phyloP scores from a whole-genome alignment of 2,888 invertebrate species.

The Tholera decimalis region DNA sequence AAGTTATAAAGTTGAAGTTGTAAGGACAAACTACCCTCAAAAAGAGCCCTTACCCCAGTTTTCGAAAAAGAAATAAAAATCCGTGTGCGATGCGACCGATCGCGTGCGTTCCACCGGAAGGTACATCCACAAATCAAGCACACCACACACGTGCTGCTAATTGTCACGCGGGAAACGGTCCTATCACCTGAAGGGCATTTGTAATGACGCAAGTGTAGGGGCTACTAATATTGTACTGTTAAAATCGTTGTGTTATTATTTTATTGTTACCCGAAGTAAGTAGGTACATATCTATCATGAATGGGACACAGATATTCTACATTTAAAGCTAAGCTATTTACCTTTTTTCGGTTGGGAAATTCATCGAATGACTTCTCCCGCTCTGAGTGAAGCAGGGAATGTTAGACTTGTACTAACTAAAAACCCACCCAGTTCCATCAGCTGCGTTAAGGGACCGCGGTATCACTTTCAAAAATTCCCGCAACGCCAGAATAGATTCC shows the following conservation, averaged over 20 bases:
- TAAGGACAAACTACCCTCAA: neutral
- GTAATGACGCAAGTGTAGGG: constrained; percentile 19
- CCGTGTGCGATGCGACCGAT: constrained; percentile 56
- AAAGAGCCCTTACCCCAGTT: neutral
- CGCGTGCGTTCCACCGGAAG: constrained; percentile 82
- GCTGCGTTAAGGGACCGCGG: too few species aligned
- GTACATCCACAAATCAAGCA: constrained; percentile 77
- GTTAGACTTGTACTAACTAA: too few species aligned
- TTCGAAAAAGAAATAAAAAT: constrained; percentile 11
- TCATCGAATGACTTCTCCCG: too few species aligned
- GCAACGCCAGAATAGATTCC: too few species aligned
- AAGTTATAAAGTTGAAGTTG: too few species aligned
- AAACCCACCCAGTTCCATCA: too few species aligned
- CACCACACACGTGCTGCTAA: constrained; percentile 80
- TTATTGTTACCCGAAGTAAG: neutral
- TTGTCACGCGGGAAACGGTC: constrained; percentile 56
- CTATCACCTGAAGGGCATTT: constrained; percentile 44
- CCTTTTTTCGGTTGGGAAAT: too few species aligned
- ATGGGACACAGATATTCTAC: too few species aligned
- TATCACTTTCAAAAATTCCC: too few species aligned
- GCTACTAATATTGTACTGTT: constrained; percentile 19
- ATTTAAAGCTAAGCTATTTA: too few species aligned
- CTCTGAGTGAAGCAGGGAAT: too few species aligned
- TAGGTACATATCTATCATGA: too few species aligned
- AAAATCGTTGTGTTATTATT: constrained; percentile 24